Evolutionary conservation across 2,113 vertebrate species (phyloP), one percentile per base, ranked within the genome.

Genomic region (Lamprotornis superbus): DNA sequence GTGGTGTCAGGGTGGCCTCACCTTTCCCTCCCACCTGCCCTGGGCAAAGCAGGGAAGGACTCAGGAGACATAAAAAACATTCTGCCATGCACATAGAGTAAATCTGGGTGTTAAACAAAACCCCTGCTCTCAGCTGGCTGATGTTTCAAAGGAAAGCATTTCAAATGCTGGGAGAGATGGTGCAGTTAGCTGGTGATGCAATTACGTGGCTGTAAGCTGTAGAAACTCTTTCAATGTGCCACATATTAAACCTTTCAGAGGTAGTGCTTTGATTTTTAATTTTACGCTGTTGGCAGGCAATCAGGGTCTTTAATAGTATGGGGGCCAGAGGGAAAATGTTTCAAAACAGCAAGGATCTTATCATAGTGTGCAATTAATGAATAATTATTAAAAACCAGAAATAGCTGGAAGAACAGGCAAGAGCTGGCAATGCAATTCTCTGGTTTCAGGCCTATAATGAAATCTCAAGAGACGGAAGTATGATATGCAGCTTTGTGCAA

Each of bases 381-480:
- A 98, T 98, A 98, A 97, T 98, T 97, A 98, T 98, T 98, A 98
- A 98, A 98, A 97, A 40, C 94, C 97, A 97, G 97, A 98, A 98
- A 97, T 97, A 97, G 96, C 98, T 98, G 83, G 95, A 95, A 98
- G 95, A 98, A 87, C 91, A 96, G 94, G 97, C 95, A 97, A 91
- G 97, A 97, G 93, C 91, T 97, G 90, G 95, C 91, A 94, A 37
- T 65, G 90, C 79, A 94, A 60, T 97, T 91, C 96, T 97, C 90
- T 97, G 92, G 85, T 97, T 97, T 95, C 37, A 31, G 96, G 89
- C 94, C 94, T 96, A 57, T 97, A 97, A 98, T 97, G 97, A 98
- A 98, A 97, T 93, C 96, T 97, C 97, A 55, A 50, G 96, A 95
- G 97, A 97, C 71, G 69, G 52, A 96, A 95, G 87, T 92, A 89